phyloP scores from a whole-genome alignment of 2,888 invertebrate genomes.

The Apoderus coryli region DNA sequence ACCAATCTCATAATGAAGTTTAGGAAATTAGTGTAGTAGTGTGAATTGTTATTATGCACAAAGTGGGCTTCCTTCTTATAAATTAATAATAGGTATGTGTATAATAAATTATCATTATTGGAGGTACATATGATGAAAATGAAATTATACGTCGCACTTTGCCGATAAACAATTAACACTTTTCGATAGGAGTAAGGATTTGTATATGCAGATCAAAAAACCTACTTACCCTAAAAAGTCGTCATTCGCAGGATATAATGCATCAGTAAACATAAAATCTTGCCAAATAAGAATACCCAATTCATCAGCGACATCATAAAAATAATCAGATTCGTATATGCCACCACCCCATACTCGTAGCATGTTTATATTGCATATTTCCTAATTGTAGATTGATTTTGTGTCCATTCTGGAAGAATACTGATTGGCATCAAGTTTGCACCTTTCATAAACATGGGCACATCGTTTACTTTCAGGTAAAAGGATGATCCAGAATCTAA shows the following conservation, averaged over 20 bases:
- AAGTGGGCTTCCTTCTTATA: no score
- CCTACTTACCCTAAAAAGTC: slow-evolving; percentile 53
- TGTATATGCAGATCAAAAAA: slow-evolving; percentile 6
- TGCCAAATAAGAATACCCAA: slow-evolving; percentile 93
- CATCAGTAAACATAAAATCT: slow-evolving; percentile 93
- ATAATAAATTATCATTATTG: no score
- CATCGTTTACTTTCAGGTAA: slow-evolving; percentile 72
- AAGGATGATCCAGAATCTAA: slow-evolving; percentile 52
- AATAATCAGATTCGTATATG: slow-evolving; percentile 78
- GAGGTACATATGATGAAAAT: no score
- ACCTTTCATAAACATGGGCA: slow-evolving; percentile 85
- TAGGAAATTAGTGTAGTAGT: no score
- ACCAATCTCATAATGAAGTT: no score
- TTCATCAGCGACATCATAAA: slow-evolving; percentile 77
- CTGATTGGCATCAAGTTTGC: slow-evolving; percentile 87
- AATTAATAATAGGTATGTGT: no score
- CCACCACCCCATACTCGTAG: slow-evolving; percentile 99
- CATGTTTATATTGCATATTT: slow-evolving; percentile 79
- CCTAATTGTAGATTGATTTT: slow-evolving; percentile 41
- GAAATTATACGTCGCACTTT: slow-evolving; percentile 1
- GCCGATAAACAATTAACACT: slow-evolving; percentile 2
- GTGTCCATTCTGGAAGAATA: slow-evolving; percentile 63
- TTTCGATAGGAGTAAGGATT: neutral
- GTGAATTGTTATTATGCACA: no score
- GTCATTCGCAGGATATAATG: slow-evolving; percentile 72